Evolutionary conservation across 2,888 invertebrate genomes (phyloP).

Genomic region (Aspidiotus destructor): DNA sequence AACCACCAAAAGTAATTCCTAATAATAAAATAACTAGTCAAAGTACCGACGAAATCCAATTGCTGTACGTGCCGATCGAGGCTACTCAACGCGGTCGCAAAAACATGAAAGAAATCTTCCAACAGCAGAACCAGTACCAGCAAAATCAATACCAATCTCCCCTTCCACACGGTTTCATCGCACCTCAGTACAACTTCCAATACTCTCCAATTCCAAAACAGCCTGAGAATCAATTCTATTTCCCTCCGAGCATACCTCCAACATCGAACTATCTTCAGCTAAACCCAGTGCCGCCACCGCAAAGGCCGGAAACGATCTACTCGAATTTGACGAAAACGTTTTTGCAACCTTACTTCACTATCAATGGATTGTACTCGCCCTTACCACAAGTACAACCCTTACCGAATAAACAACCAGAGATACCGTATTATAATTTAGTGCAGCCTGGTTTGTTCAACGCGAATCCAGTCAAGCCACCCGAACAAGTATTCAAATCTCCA

Average conservation of each 20-base stretch:
- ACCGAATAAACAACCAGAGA: conserved; percentile 40
- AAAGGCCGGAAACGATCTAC: conserved; percentile 7
- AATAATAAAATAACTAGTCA: conserved; percentile 25
- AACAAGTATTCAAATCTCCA: conserved; percentile 41
- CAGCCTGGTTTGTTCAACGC: conserved; percentile 15
- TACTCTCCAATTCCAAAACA: conserved; percentile 24
- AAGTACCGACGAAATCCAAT: conserved; percentile 52
- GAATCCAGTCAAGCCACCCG: conserved; percentile 1
- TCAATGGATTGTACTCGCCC: conserved; percentile 22
- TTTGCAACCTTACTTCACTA: conserved; percentile 25
- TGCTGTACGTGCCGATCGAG: conserved; percentile 73
- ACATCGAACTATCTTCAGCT: conserved; percentile 35
- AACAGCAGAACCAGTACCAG: conserved; percentile 15
- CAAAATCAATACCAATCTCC: conserved; percentile 7
- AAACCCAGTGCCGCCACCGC: conserved; percentile 1
- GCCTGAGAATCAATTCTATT: conserved; percentile 23
- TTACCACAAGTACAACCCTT: conserved; percentile 38
- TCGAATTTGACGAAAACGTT: conserved; percentile 18
- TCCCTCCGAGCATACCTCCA: conserved; percentile 39
- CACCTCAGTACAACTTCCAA: conserved; percentile 18
- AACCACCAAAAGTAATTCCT: conserved; percentile 13
- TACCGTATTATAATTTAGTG: conserved; percentile 18
- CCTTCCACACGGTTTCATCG: conserved; percentile 12
- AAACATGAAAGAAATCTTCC: conserved; percentile 18
- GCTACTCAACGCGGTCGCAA: conserved; percentile 47